Base-by-base conservation (phyloP, 2,888 invertebrate genomes). In the Campoplex nolae region DNA sequence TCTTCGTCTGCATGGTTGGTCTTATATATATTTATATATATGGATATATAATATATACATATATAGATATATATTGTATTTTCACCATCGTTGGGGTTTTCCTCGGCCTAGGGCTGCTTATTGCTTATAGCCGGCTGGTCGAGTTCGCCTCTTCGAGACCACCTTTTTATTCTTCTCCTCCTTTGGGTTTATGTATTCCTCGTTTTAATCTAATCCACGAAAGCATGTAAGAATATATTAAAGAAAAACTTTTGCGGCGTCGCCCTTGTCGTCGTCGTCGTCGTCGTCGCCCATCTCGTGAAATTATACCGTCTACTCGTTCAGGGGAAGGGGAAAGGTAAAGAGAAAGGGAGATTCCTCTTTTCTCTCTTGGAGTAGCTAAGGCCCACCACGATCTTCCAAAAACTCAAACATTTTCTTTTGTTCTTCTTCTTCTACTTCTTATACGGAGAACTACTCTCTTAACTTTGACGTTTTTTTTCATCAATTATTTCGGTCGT, bases 181-280 rank as follows among this genome's bases (percentile, higher is more conserved):
- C 85, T 80, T 76, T 73, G 83, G 75, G 89, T 91, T 93, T 93
- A 92, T 92, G 92, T 92, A 92, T 92, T 92, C 91, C 90, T 92
- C 92, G 92, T 93, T 93, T 93, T 94, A 94, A 94, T 94, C 93
- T 94, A 94, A 94, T 94, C 94, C 92, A 91, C 92, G 89, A 81
- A 92, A 91, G 90, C 93, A 91, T 94, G 93, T 94, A 93, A 93
- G 94, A 94, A 94, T 94, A 94, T 93, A 94, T 94, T 94, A 93
- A 93, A 93, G 93, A 93, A 93, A 94, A 93, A 93, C 91, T 93
- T 93, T 91, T 90, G 85, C 91, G 81, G 87, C 85, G 84, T 78
- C 84, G 84, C 77, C 88, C 76, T 86, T 90, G 92, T 92, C 91
- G 79, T 85, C 84, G 77, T 74, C 83, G 83, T 78, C 54, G 88